These are phyloP conservation scores for Rhodeus uyekii DNA, from an alignment of 2,797 vertebrate genomes.

Conservation along the genomic window DNA sequence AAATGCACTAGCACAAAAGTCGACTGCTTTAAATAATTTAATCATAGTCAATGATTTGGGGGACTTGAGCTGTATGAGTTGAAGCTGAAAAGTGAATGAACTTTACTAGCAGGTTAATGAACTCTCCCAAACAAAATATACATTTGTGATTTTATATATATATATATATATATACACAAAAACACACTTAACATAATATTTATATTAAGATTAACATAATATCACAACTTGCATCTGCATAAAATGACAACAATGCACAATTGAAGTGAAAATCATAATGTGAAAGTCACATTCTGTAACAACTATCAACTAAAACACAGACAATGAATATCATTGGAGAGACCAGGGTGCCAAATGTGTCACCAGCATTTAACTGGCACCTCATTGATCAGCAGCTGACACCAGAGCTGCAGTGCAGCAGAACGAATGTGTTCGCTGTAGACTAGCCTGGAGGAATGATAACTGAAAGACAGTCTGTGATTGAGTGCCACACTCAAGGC, in stretches of 20 bases:
- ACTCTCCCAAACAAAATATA: background rate
- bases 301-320: background rate
- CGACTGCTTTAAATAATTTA: background rate
- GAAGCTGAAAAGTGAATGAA: background rate
- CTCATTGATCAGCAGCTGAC: constrained; percentile 48
- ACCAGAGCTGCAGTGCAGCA: constrained; percentile 28
- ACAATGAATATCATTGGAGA: background rate
- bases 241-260: background rate
- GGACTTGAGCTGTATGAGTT: background rate
- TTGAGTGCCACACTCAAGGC: constrained; percentile 37
- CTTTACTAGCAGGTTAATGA: background rate
- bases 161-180: background rate
- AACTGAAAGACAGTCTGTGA: constrained; percentile 50
- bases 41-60: background rate
- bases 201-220: background rate
- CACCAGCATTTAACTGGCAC: constrained; percentile 30
- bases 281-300: background rate
- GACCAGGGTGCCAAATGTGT: constrained; percentile 29
- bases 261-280: background rate
- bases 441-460: constrained; percentile 34
- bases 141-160: too few species aligned
- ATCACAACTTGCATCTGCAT: background rate
- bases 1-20: background rate
- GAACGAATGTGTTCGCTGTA: constrained; percentile 46
- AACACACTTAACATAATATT: background rate